phyloP scores from a whole-genome alignment of 2,113 vertebrate genomes.

The Chlorodrepanis virens region DNA sequence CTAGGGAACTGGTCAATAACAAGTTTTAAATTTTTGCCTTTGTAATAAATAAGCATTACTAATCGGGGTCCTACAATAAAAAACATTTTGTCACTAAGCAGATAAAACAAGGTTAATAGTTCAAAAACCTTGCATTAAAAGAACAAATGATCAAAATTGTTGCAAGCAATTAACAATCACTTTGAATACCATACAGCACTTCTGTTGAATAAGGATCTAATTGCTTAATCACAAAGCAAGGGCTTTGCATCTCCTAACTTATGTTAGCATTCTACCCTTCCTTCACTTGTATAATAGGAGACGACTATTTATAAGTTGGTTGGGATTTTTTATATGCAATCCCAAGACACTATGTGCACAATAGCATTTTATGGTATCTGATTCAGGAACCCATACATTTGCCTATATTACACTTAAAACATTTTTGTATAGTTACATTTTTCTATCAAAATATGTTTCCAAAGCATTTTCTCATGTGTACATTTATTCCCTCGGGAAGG shows the following conservation, averaged over 20 bases:
- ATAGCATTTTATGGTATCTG: neutral
- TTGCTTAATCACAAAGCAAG: constrained; percentile 6
- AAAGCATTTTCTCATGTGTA: neutral
- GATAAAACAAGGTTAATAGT: constrained; percentile 26
- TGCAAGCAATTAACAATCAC: constrained; percentile 11
- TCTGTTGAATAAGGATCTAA: constrained; percentile 10
- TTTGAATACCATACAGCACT: neutral
- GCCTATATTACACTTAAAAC: neutral
- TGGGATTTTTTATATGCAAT: neutral
- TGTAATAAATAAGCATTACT: constrained; percentile 45
- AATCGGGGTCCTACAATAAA: constrained; percentile 4
- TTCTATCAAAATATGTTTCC: neutral
- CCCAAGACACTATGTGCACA: neutral
- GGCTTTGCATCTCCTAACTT: neutral
- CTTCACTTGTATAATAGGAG: neutral
- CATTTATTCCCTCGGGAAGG: neutral
- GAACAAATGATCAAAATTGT: neutral
- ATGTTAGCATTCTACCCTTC: neutral
- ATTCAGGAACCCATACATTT: neutral
- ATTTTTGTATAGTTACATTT: neutral
- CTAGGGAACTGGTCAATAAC: constrained; percentile 54
- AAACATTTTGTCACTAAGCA: neutral
- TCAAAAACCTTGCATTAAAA: constrained; percentile 27
- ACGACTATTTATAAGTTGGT: neutral
- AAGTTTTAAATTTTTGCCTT: constrained; percentile 51